Evolutionary conservation across 2,888 invertebrate species (phyloP).

Genomic region (Spilosoma lubricipeda): DNA sequence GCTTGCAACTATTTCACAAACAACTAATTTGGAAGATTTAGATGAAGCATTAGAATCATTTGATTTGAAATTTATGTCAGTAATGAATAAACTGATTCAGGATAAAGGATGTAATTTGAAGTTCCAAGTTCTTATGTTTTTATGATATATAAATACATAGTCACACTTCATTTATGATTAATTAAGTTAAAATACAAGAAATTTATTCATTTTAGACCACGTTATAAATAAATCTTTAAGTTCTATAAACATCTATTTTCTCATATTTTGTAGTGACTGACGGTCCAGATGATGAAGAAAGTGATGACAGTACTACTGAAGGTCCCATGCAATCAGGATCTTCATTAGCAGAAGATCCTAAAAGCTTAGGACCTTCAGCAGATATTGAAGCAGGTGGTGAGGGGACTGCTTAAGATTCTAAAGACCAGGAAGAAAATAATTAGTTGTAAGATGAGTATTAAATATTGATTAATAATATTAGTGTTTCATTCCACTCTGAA

Average conservation of each 20-base stretch:
- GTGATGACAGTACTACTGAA: slow-evolving; percentile 54
- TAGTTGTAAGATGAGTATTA: slow-evolving; percentile 66
- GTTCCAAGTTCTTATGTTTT: not conserved
- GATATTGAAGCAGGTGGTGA: too few species aligned
- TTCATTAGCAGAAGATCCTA: too few species aligned
- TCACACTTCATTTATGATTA: not conserved
- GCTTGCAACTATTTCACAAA: slow-evolving; percentile 56
- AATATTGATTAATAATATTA: slow-evolving; percentile 12
- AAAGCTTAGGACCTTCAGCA: too few species aligned
- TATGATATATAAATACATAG: not conserved
- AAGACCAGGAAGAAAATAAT: slow-evolving; percentile 34
- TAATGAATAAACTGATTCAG: slow-evolving; percentile 66
- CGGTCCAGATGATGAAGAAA: slow-evolving; percentile 42
- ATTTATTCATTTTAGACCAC: too few species aligned
- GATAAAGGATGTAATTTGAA: slow-evolving; percentile 54
- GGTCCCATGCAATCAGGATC: too few species aligned
- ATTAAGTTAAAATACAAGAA: too few species aligned
- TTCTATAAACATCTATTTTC: too few species aligned
- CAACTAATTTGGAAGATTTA: slow-evolving; percentile 57
- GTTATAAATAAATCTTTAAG: too few species aligned
- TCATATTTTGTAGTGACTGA: slow-evolving; percentile 40
- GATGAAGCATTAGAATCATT: slow-evolving; percentile 69
- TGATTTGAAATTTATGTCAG: slow-evolving; percentile 64
- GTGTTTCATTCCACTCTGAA: not conserved
- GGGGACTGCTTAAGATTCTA: slow-evolving; percentile 43